Evolutionary conservation across 2,113 vertebrate genomes (phyloP).

Genomic region (Oceanites oceanicus): DNA sequence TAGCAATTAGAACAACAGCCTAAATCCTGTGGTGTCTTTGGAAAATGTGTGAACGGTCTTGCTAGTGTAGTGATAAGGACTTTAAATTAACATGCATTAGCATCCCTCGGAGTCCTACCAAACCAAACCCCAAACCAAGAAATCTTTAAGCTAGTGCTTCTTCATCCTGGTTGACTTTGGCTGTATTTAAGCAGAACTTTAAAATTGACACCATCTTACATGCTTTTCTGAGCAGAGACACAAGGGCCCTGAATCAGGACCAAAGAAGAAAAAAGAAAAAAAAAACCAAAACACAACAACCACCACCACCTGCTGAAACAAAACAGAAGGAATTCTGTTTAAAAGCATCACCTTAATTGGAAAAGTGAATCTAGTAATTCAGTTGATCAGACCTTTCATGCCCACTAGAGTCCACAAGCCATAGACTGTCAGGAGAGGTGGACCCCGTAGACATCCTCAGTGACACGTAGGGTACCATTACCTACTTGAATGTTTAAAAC

Average conservation of each 20-base stretch:
- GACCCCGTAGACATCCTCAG: background rate
- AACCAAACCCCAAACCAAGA: background rate
- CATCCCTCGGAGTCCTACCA: background rate
- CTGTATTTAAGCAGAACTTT: background rate
- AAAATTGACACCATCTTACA: background rate
- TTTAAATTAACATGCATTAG: slow-evolving; percentile 37
- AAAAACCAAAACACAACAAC: background rate
- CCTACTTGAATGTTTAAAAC: background rate
- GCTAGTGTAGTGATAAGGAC: slow-evolving; percentile 43
- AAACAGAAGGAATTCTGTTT: background rate
- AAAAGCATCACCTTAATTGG: background rate
- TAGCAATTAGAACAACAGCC: slow-evolving; percentile 54
- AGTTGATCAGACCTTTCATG: background rate
- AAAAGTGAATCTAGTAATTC: background rate
- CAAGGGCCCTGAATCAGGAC: background rate
- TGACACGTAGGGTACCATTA: background rate
- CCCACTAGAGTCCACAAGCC: background rate
- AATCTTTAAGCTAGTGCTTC: background rate
- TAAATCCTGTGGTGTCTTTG: slow-evolving; percentile 34
- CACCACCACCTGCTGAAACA: too few relatives aligned
- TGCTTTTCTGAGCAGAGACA: background rate
- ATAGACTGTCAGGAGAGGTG: background rate
- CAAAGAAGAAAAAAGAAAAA: background rate
- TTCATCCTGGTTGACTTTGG: background rate
- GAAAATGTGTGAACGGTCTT: slow-evolving; percentile 43